phyloP scores from a whole-genome alignment of 2,113 vertebrate genomes.

The Pongo pygmaeus region DNA sequence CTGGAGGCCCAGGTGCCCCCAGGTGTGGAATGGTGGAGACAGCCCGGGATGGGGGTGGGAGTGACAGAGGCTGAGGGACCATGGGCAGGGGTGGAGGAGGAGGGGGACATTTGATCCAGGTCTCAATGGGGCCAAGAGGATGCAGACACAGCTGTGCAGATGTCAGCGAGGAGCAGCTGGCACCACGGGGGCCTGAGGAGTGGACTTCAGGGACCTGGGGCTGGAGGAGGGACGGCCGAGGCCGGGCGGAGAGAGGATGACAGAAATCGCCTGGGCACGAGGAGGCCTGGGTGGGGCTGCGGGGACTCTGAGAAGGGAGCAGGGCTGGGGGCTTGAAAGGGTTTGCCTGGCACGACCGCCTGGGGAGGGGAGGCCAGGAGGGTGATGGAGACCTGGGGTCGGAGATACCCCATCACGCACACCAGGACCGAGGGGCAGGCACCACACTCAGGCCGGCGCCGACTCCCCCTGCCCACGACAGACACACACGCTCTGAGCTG shows the following conservation, averaged over 20 bases:
- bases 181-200: background rate
- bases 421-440: background rate
- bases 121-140: background rate
- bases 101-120: background rate
- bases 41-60: accelerated
- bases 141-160: background rate
- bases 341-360: too few relatives aligned
- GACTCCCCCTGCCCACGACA: accelerated
- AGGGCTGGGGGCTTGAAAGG: too few relatives aligned
- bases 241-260: accelerated
- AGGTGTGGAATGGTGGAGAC: accelerated
- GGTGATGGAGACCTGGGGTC: too few relatives aligned
- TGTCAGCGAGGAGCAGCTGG: background rate
- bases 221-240: accelerated
- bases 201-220: background rate
- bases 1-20: background rate
- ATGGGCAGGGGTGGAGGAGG: background rate
- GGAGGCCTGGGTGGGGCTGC: background rate
- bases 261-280: accelerated
- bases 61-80: accelerated
- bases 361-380: accelerated
- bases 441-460: background rate
- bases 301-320: background rate
- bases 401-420: background rate
- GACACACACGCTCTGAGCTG: accelerated